These are phyloP conservation scores for Chascanopsetta lugubris DNA, from an alignment of 2,113 vertebrate species.

Conservation along the genomic window DNA sequence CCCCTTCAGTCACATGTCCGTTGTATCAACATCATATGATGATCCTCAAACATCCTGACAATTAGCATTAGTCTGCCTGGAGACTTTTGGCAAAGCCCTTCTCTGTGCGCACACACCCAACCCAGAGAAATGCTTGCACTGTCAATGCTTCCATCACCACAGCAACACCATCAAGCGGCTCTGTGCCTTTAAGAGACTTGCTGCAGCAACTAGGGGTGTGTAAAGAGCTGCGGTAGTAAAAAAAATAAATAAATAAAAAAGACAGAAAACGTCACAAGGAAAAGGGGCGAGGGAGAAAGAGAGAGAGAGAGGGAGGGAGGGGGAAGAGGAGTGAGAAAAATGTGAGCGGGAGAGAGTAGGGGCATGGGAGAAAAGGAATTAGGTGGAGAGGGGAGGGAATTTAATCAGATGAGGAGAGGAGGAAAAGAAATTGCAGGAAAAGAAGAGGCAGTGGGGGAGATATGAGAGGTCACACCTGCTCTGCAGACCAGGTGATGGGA, in stretches of 20 bases:
- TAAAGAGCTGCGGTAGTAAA: slow-evolving; percentile 60
- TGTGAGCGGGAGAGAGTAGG: slow-evolving; percentile 43
- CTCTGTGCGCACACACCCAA: slow-evolving; percentile 27
- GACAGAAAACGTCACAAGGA: slow-evolving; percentile 50
- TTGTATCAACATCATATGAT: background rate
- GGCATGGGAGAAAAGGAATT: slow-evolving; percentile 25
- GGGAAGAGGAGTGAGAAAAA: slow-evolving; percentile 33
- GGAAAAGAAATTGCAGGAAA: slow-evolving; percentile 56
- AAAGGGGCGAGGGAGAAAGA: slow-evolving; percentile 15
- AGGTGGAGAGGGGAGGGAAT: slow-evolving; percentile 25
- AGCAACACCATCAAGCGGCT: slow-evolving; percentile 64
- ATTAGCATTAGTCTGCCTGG: slow-evolving; percentile 15
- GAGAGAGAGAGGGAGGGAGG: slow-evolving; percentile 34
- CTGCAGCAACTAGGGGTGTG: slow-evolving; percentile 76
- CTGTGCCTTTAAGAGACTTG: slow-evolving; percentile 79
- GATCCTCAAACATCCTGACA: background rate
- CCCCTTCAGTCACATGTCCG: background rate
- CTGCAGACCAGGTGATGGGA: slow-evolving; percentile 44
- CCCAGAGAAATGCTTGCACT: slow-evolving; percentile 44
- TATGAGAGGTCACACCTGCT: slow-evolving; percentile 62
- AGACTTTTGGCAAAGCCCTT: slow-evolving; percentile 44
- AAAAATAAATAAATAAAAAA: slow-evolving; percentile 50
- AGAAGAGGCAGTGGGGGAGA: slow-evolving; percentile 50
- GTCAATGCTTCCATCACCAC: slow-evolving; percentile 62
- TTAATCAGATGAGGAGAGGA: slow-evolving; percentile 21